These are phyloP conservation scores for Etheostoma perlongum DNA, from an alignment of 2,797 vertebrate genomes.

Conservation along the genomic window DNA sequence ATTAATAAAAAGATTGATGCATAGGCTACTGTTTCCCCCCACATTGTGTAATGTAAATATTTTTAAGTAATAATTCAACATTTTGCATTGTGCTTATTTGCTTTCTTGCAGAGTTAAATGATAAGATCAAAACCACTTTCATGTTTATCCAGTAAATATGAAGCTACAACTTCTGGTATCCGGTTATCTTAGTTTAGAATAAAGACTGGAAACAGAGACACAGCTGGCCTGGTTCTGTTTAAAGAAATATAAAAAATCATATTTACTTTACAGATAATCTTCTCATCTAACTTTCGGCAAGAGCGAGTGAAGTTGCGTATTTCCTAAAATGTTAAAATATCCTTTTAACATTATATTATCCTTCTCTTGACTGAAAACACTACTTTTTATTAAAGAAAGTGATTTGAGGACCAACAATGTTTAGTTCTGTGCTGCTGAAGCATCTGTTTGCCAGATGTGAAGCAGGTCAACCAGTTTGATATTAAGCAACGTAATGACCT, in stretches of 20 bases:
- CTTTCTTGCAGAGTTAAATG: not conserved
- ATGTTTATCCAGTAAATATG: not conserved
- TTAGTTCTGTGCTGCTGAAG: conserved; percentile 13
- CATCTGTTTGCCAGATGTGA: conserved; percentile 66
- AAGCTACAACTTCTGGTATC: not conserved
- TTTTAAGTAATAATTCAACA: not conserved
- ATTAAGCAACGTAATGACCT: conserved; percentile 23
- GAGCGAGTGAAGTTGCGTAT: not conserved
- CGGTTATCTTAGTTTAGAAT: conserved; percentile 21
- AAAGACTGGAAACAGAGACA: not conserved
- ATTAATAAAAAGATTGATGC: not conserved
- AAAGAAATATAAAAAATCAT: too few relatives aligned
- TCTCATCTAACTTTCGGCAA: not conserved
- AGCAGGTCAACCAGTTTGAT: conserved; percentile 33
- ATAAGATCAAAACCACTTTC: not conserved
- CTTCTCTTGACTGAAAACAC: not conserved
- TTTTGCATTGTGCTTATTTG: not conserved
- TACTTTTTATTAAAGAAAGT: not conserved
- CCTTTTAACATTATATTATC: not conserved
- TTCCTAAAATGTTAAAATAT: not conserved
- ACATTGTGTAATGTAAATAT: not conserved
- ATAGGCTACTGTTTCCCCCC: not conserved
- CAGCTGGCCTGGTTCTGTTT: not conserved
- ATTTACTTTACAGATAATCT: not conserved
- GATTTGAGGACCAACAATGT: conserved; percentile 20